Base-by-base conservation (phyloP, 2,888 invertebrate species). In the Acrocyrtus sp. region DNA sequence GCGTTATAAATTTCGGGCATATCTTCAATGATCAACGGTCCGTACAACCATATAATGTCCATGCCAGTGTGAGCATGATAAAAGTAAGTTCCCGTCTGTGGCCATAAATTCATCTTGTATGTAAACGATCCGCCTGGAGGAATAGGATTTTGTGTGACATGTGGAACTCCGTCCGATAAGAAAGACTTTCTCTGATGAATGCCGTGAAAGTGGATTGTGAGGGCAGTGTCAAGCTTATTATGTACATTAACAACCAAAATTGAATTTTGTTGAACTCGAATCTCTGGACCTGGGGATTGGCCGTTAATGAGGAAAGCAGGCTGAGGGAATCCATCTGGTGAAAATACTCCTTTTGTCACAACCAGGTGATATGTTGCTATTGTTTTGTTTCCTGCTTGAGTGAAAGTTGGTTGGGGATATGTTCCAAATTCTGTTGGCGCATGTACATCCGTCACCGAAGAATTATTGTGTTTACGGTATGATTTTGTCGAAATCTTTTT, bases 61-160 rank as follows among this genome's bases (percentile, higher is more conserved):
- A 75, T 51, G 10, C 45, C 72, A 4, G 75, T 75, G 39, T 77
- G 77, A n/a, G 77, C 77, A 22, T 77, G 77, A 27, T 77, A 77
- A 45, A 77, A 72, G 60, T 53, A 74, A 3, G 77, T 77, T 51
- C 77, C 77, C 0, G 62, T 56, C 61, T 77, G 77, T 41, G 68
- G 72, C 69, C 72, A 65, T 4, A 69, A 61, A 54, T 72, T 47
- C 17, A 69, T 69, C 27, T 51, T 47, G 29, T 74, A 47, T 15
- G 58, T 68, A 21, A 53, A 74, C 8, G 72, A 63, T 1, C 57
- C 61, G 1, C 77, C 72, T 0, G 74, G 72, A 0, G 60, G 65
- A 26, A 77, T 74, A 10, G 69, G 61, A 3, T 63, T 19, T 66
- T 77, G 77, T 3, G 77, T 77, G 19, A 77, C 66, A 19, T 65